Evolutionary conservation across 2,888 invertebrate species (phyloP), one percentile per base, ranked within the genome.

Genomic region (Apamea monoglypha): DNA sequence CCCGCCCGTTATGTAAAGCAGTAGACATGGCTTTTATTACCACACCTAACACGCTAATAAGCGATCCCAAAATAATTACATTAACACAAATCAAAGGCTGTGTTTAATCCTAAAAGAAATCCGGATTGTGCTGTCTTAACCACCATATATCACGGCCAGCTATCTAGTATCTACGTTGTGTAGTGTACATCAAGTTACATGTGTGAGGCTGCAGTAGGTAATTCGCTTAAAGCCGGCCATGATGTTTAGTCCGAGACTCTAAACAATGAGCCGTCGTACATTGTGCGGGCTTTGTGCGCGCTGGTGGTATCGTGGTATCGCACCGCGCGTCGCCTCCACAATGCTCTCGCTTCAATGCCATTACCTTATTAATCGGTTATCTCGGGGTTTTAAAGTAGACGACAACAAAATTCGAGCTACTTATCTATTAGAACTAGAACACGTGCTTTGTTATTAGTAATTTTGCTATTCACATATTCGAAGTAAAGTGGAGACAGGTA

Each of bases 211-310:
- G 90, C 90, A 91, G 89, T 91, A 90, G 91, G 91, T 93, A 92
- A 94, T 94, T 94, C 93, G 91, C 93, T 93, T 93, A 92, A 92
- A 93, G 90, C 91, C 87, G 87, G 90, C 90, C 93, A 91, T 91
- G 90, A 91, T 93, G 93, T 95, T 93, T 93, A 92, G 92, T 91
- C 92, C 91, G 93, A 95, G 93, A 94, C 92, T 83, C 81, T 93
- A 93, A 94, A 96, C 96, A 96, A 96, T 95, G 90, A 94, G 88
- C 91, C 89, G 90, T 90, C 91, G 90, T 92, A 93, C 93, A 95
- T 94, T 95, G 95, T 96, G 92, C 93, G 91, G 94, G 94, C 95
- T 95, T 96, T 96, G 94, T 95, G 94, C 93, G 91, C 90, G 91
- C 90, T 90, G 82, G 72, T 83, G 92, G 92, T 94, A 95, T 94